Conservation (phyloP, 2,888 invertebrate species). For the Agrotis clavis region DNA sequence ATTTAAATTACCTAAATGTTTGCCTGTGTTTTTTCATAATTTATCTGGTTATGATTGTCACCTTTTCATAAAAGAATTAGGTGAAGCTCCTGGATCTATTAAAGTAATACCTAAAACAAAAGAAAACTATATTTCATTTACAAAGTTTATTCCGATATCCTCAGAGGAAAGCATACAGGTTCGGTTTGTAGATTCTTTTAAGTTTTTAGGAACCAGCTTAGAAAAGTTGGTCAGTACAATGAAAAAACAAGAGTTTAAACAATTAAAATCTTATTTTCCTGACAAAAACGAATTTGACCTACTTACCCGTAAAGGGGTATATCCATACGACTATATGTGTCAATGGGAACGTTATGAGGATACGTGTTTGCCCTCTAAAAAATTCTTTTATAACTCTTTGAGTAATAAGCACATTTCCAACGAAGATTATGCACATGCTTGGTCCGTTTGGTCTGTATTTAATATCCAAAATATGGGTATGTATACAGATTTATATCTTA, state of each 20-base stretch:
- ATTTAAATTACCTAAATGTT: conserved; percentile 25
- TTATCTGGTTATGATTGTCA: conserved; percentile 41
- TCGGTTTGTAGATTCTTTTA: not conserved
- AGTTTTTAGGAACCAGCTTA: conserved; percentile 1
- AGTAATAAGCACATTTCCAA: not conserved
- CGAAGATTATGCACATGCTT: not conserved
- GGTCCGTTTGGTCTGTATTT: not conserved
- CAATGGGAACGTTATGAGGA: not conserved
- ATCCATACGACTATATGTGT: not conserved
- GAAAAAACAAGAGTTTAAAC: conserved; percentile 11
- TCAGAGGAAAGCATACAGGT: not conserved
- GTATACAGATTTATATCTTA: conserved; percentile 5
- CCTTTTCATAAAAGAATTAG: conserved; percentile 7
- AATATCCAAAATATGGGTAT: conserved; percentile 3
- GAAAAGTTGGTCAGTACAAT: conserved; percentile 15
- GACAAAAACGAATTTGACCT: not conserved
- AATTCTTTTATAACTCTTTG: not conserved
- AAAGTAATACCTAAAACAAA: conserved; percentile 1
- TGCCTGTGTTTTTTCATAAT: conserved; percentile 48
- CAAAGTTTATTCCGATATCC: conserved; percentile 14
- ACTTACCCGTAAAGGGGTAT: not conserved
- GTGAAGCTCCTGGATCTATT: not conserved
- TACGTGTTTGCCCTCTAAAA: not conserved
- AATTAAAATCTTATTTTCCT: conserved; percentile 10
- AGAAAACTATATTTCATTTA: conserved; percentile 4